Evolutionary conservation across 2,888 invertebrate species (phyloP), one percentile per base, ranked within the genome.

Genomic region (Agelastica alni): DNA sequence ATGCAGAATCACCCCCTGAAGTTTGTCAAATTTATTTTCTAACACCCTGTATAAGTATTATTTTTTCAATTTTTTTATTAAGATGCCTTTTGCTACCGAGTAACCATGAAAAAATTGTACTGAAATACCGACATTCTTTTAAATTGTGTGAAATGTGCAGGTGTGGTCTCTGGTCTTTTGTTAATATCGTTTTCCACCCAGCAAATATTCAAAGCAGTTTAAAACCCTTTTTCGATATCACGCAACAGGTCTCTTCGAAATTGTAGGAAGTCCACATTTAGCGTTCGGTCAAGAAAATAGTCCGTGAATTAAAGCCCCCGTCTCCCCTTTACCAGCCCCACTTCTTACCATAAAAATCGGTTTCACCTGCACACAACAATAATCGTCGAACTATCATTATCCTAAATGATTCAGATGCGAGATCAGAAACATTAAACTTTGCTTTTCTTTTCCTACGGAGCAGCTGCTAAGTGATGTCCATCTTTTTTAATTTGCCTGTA

Each of bases 341-440:
- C 4, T 17, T 9, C 6, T 36, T 10, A 28, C 16, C 10, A 26
- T 14, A 16, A 26, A 53, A 28, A 39, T 59, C 42, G 30, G 20
- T 42, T 51, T 42, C 60, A 60, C 60, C 61, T 61, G 61, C 61
- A 48, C 51, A 47, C 53, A 58, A 58, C 56, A 58, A 60, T 60
- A 56, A 52, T 10, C 28, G 12, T 45, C 37, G 54, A 61, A 63
- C 59, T 60, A 58, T 59, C 46, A 56, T 56, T 58, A 56, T 45
- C 53, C 39, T 58, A 46, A 52, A 43, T 58, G 58, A 58, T 56
- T 59, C 56, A 45, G 58, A 63, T 56, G 53, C 56, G 10, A 63
- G 61, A 58, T 58, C 51, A 46, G 53, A 42, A 47, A 47, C 52
- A 51, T 53, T 54, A 54, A 51, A 51, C 36, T 60, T 58, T 62